Percentiles rank a stretch among this genome's conserved stretches.
Evolutionary conservation across 2,113 vertebrate genomes (phyloP).

Genomic region (Halcyon malimbica): DNA sequence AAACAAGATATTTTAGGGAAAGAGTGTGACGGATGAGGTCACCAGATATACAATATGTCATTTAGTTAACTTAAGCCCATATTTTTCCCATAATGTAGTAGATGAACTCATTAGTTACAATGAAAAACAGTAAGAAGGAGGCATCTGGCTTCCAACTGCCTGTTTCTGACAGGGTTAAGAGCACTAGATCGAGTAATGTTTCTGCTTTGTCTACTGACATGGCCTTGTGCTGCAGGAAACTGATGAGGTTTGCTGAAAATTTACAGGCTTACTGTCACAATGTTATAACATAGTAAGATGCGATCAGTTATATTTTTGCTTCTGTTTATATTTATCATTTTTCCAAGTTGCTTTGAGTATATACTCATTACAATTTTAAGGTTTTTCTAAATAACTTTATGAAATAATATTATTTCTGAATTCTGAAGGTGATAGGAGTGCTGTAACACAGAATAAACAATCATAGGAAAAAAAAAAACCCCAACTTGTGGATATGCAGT

Average conservation of each 20-base stretch:
- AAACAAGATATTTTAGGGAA: slow-evolving; percentile 73
- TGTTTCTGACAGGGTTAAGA: slow-evolving; percentile 44
- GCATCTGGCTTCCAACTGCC: slow-evolving; percentile 74
- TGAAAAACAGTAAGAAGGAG: slow-evolving; percentile 74
- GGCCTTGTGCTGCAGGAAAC: slow-evolving; percentile 52
- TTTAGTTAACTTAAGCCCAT: slow-evolving; percentile 74
- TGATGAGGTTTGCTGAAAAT: slow-evolving; percentile 50
- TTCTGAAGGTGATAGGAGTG: neutral
- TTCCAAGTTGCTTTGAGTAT: neutral
- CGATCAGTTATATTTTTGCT: neutral
- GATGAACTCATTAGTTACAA: slow-evolving; percentile 76
- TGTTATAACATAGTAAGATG: neutral
- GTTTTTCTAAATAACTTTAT: neutral
- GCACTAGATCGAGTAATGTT: slow-evolving; percentile 39
- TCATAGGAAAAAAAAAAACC: neutral
- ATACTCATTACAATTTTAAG: neutral
- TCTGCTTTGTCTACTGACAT: slow-evolving; percentile 34
- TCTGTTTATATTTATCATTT: neutral
- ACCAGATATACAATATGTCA: slow-evolving; percentile 63
- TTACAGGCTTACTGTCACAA: slow-evolving; percentile 25
- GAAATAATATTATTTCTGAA: neutral
- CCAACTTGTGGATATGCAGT: neutral
- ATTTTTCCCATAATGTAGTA: slow-evolving; percentile 72
- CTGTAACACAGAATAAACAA: neutral
- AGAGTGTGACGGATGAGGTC: slow-evolving; percentile 73